phyloP scores from a whole-genome alignment of 2,888 invertebrate species.

The Encarsia formosa region DNA sequence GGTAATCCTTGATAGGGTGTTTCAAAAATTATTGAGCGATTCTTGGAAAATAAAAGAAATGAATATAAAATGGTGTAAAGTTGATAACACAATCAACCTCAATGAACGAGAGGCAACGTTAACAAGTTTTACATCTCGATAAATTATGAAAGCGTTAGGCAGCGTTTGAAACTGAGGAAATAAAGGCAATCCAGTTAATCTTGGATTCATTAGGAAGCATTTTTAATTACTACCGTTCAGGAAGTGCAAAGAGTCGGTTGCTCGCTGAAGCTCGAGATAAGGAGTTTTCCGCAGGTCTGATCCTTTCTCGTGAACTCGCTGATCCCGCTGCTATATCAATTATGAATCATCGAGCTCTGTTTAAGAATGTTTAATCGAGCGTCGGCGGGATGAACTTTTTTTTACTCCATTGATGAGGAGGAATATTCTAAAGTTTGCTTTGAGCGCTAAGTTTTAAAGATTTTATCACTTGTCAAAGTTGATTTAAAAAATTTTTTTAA shows the following conservation, averaged over 20 bases:
- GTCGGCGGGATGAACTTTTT: background rate
- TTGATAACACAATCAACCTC: background rate
- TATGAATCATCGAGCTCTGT: slow-evolving; percentile 18
- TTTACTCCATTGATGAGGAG: background rate
- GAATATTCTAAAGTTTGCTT: too few relatives aligned
- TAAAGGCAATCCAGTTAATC: slow-evolving; percentile 15
- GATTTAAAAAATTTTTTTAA: too few relatives aligned
- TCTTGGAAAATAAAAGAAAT: too few relatives aligned
- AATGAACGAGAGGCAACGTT: slow-evolving; percentile 1
- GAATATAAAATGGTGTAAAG: too few relatives aligned
- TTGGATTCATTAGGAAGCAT: slow-evolving; percentile 20
- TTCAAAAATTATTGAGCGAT: too few relatives aligned
- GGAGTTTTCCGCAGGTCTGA: slow-evolving; percentile 13
- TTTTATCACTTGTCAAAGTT: too few relatives aligned
- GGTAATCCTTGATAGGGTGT: too few relatives aligned
- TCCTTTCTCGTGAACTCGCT: slow-evolving; percentile 15
- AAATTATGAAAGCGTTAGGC: slow-evolving; percentile 16
- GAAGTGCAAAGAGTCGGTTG: background rate
- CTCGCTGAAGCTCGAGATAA: slow-evolving; percentile 10
- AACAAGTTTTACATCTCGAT: slow-evolving; percentile 10
- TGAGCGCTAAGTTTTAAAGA: too few relatives aligned
- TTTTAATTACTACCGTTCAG: slow-evolving; percentile 21
- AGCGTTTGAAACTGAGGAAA: background rate
- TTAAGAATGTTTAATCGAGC: slow-evolving; percentile 14
- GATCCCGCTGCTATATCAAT: slow-evolving; percentile 13